phyloP scores from a whole-genome alignment of 2,888 invertebrate genomes.

The Cactoblastis cactorum region DNA sequence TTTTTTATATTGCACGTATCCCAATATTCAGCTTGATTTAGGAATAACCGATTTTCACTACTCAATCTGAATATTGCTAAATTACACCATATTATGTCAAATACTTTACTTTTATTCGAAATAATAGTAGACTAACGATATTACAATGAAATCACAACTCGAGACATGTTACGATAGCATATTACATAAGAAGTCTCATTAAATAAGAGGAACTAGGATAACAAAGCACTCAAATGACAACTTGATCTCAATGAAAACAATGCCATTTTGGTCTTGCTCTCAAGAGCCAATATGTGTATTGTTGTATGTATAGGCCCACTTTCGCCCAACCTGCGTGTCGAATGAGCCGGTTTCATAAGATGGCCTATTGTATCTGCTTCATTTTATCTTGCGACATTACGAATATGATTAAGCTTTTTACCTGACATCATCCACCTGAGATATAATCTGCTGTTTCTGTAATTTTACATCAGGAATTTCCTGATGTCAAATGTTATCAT shows the following conservation, averaged over 20 bases:
- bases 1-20: too few species aligned
- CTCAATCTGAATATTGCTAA: too few species aligned
- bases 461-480: neutral
- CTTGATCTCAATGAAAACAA: conserved; percentile 60
- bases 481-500: neutral
- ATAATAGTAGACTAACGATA: neutral
- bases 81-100: neutral
- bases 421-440: conserved; percentile 49
- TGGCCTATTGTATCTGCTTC: conserved; percentile 70
- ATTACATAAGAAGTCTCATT: conserved; percentile 17
- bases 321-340: conserved; percentile 73
- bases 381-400: conserved; percentile 68
- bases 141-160: neutral
- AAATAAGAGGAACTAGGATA: conserved; percentile 33
- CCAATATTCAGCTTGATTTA: too few species aligned
- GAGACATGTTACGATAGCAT: conserved; percentile 4
- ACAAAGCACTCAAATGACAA: conserved; percentile 47
- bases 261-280: conserved; percentile 42
- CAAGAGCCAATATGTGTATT: conserved; percentile 51
- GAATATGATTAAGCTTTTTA: conserved; percentile 73
- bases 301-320: conserved; percentile 59
- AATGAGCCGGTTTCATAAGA: conserved; percentile 66
- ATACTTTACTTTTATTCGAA: neutral
- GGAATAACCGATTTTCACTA: too few species aligned
- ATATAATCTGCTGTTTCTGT: neutral